Evolutionary conservation across 2,888 invertebrate species (phyloP), one percentile per base, ranked within the genome.

Genomic region (Melitaea athalia): DNA sequence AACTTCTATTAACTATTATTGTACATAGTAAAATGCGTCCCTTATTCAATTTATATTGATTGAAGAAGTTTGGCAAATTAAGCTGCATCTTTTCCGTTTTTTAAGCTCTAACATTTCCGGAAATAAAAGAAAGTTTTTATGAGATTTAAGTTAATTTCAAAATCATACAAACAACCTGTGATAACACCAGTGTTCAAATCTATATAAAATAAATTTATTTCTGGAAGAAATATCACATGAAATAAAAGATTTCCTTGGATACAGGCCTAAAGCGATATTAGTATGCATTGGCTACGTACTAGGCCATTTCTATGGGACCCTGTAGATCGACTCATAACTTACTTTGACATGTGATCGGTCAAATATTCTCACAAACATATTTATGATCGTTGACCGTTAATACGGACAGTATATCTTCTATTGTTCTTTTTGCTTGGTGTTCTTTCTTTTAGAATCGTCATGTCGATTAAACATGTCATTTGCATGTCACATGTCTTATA

Each of bases 331-430:
- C 70, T 75, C 76, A 77, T 79, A 78, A 77, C 74, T 79, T 77
- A 76, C 70, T 73, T 76, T 75, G 79, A 79, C 77, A 76, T 73
- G 73, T 74, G 72, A 79, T 78, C 73, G 72, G 78, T 79, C 78
- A 77, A 75, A 77, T 72, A 74, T 74, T 68, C 74, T 71, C 53
- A 73, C 72, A 59, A 43, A 65, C 55, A 73, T 76, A 72, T 75
- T 71, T 70, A 69, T 65, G 70, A 64, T 57, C 57, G 70, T 70
- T 74, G 74, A 72, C 73, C 72, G 63, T 68, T 70, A 72, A 72
- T 69, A 24, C 70, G 33, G 38, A 53, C 52, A 63, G 55, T 59
- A 50, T 14, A 14, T 14, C 15, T 57, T 15, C 10, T 15, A 38
- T 57, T 57, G 57, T 57, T 57, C 15, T 15, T 42, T 15, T n/a